Evolutionary conservation across 2,113 vertebrate genomes (phyloP), one percentile per base, ranked within the genome.

Genomic region (Progne subis): DNA sequence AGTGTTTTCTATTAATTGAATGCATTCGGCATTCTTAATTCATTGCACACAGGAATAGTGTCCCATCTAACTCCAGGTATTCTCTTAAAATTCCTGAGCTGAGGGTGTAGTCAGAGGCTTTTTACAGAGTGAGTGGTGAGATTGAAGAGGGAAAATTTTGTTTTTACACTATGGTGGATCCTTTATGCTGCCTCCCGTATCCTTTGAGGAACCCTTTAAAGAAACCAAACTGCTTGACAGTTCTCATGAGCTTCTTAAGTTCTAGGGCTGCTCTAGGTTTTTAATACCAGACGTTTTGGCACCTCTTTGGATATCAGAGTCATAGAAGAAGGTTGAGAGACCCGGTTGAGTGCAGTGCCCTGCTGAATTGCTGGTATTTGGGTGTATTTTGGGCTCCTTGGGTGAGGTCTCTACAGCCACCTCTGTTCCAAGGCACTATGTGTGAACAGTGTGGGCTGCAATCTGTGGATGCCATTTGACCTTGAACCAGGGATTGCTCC

Each of bases 311-410:
- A 4, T 55, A 41, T 47, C 2, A 5, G 39, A 74, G 13, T 32
- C 47, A 52, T 56, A 41, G 44, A 4, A 9, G 57, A 79, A 72
- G 17, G 7, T 12, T 85, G 34, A 18, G 61, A 71, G 31, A 72
- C 5, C 28, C 72, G 25, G 2, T 31, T 65, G 44, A 72, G 25
- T 29, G 13, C 0, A 0, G 41, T 12, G 11, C 5, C 41, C n/a
- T 1, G 11, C 6, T 41, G 46, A 50, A 31, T 26, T 60, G 12
- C 41, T 71, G 44, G 1, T 37, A 37, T 37, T 37, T 37, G 8
- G 37, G 37, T 37, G 17, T 49, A 5, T 82, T 94, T 85, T 80
- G 49, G 24, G 15, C n/a, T 60, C 12, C 19, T 3, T 49, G 20
- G 32, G 12, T 16, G 34, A 68, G 13, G 1, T 64, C 0, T 68